Evolutionary conservation across 2,113 vertebrate genomes (phyloP).

Genomic region (Regulus satrapa): DNA sequence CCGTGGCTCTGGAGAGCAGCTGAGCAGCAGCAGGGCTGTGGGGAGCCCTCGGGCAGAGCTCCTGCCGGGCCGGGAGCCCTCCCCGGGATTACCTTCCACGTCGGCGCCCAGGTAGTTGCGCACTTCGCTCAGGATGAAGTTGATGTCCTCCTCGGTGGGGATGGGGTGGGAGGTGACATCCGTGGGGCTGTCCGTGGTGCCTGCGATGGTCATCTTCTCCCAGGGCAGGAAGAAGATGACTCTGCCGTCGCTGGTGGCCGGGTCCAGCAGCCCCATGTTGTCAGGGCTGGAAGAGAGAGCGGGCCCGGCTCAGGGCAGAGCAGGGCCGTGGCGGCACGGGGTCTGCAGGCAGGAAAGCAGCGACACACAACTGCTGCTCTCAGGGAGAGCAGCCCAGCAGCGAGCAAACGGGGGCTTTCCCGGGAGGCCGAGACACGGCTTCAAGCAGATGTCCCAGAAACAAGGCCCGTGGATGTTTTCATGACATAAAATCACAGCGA

Average conservation of each 20-base stretch:
- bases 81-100: constrained; percentile 85
- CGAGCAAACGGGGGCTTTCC: no score
- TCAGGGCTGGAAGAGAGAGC: constrained; percentile 81
- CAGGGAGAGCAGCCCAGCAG: no score
- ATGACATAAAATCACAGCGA: neutral
- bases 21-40: no score
- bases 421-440: accelerated
- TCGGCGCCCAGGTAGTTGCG: constrained; percentile 91
- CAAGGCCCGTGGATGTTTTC: neutral
- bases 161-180: constrained; percentile 85
- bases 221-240: constrained; percentile 99
- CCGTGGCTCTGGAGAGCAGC: no score
- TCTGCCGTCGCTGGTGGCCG: constrained; percentile 91
- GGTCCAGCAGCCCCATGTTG: constrained; percentile 96
- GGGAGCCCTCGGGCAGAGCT: no score
- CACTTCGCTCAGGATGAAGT: constrained; percentile 91
- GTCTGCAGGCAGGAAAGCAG: no score
- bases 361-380: no score
- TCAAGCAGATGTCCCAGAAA: neutral
- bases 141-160: constrained; percentile 86
- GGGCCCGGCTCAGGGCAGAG: neutral
- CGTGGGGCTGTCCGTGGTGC: constrained; percentile 92
- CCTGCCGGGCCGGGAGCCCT: no score
- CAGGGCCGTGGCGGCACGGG: neutral
- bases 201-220: constrained; percentile 98